Evolutionary conservation across 2,797 vertebrate genomes (phyloP).

Genomic region (Cyprinella venusta): DNA sequence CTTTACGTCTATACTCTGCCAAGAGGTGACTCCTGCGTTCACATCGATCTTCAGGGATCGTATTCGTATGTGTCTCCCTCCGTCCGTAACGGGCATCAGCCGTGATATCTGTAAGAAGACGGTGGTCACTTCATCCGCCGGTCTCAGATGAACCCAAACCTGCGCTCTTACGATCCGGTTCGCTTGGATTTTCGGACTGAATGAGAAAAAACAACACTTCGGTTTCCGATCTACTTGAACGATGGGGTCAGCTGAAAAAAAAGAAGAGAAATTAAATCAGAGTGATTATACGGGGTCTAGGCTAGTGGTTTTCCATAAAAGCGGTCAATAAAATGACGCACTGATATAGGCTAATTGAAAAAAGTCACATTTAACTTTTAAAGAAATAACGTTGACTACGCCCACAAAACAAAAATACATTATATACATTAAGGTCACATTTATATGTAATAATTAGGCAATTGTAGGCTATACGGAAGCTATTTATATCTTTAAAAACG

Average conservation of each 20-base stretch:
- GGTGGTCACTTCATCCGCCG: slow-evolving; percentile 85
- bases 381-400: background rate
- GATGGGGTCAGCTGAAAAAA: slow-evolving; percentile 84
- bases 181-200: slow-evolving; percentile 90
- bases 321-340: background rate
- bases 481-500: background rate
- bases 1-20: slow-evolving; percentile 99
- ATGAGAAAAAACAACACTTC: slow-evolving; percentile 96
- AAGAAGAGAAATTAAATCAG: slow-evolving; percentile 14
- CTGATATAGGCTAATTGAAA: background rate
- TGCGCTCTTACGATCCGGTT: slow-evolving; percentile 91
- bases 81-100: slow-evolving; percentile 89
- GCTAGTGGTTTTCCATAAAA: slow-evolving; percentile 11
- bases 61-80: slow-evolving; percentile 89
- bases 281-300: background rate
- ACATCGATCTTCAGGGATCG: slow-evolving; percentile 97
- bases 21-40: slow-evolving; percentile 88
- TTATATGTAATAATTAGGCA: background rate
- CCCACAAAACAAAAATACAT: background rate
- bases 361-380: background rate
- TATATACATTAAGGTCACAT: background rate
- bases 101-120: slow-evolving; percentile 97
- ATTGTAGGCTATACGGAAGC: background rate
- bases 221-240: slow-evolving; percentile 87
- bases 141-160: slow-evolving; percentile 94